A percentile compares a stretch with the other conserved stretches of the same genome.
Evolutionary conservation across 2,888 invertebrate species (phyloP).

Genomic region (Mesorhabditis sp.): DNA sequence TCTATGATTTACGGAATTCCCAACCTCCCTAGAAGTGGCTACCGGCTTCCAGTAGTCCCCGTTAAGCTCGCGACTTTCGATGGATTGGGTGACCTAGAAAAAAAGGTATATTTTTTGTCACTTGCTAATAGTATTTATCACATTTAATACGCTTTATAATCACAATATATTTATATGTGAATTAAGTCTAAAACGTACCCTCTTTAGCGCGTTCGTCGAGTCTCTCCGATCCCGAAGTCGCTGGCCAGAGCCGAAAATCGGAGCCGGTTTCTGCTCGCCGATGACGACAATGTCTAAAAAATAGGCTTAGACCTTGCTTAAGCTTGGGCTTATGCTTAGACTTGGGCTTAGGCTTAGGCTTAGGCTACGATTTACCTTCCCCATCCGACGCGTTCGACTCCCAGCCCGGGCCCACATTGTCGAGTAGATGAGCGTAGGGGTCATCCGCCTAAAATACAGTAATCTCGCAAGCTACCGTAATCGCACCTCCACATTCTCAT

Average conservation of each 20-base stretch:
- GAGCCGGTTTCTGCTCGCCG: too few relatives aligned
- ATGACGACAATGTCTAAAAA: too few relatives aligned
- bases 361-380: neutral
- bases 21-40: neutral
- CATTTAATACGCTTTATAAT: too few relatives aligned
- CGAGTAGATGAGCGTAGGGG: neutral
- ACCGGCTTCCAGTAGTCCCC: constrained; percentile 6
- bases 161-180: too few relatives aligned
- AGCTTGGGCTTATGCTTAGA: too few relatives aligned
- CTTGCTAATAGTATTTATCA: neutral
- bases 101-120: neutral
- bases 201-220: too few relatives aligned
- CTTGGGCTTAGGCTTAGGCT: too few relatives aligned
- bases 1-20: too few relatives aligned
- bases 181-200: too few relatives aligned
- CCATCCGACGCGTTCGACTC: constrained; percentile 5
- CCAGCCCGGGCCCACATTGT: constrained; percentile 3
- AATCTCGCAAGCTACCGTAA: neutral
- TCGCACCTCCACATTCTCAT: neutral
- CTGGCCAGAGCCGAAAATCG: too few relatives aligned
- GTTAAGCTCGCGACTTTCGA: constrained; percentile 1
- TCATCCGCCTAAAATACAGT: neutral
- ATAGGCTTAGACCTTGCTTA: too few relatives aligned
- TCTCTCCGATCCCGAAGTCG: too few relatives aligned
- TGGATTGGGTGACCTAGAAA: neutral